These are phyloP conservation scores for Harmothoe impar DNA, from an alignment of 2,888 invertebrate species.

Conservation along the genomic window DNA sequence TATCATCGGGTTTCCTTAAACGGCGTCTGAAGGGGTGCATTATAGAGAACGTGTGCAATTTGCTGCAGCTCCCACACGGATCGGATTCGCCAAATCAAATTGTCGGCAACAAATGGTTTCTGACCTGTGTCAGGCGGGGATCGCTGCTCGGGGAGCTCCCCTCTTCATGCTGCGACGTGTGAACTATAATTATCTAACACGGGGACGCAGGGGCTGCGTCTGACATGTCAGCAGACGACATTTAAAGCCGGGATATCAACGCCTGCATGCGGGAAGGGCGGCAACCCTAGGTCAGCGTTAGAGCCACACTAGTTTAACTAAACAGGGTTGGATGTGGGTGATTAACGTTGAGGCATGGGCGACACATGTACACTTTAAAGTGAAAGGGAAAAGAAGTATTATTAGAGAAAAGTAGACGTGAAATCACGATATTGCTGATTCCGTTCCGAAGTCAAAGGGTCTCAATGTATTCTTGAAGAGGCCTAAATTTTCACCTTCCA, in stretches of 20 bases:
- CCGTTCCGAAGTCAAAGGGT: neutral
- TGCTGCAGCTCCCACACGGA: neutral
- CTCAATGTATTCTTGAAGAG: neutral
- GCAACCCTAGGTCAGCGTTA: neutral
- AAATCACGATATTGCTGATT: too few relatives aligned
- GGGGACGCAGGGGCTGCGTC: neutral
- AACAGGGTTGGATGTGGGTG: neutral
- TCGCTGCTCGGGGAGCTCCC: neutral
- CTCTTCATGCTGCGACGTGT: slow-evolving; percentile 4
- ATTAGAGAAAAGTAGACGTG: too few relatives aligned
- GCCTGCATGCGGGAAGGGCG: slow-evolving; percentile 17
- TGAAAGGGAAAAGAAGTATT: too few relatives aligned
- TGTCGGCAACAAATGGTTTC: slow-evolving; percentile 25
- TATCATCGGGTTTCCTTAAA: slow-evolving; percentile 1
- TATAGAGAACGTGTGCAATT: neutral
- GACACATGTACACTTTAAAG: too few relatives aligned
- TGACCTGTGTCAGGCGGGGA: slow-evolving; percentile 10
- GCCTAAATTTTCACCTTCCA: too few relatives aligned
- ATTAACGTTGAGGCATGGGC: neutral
- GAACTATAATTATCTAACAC: slow-evolving; percentile 14
- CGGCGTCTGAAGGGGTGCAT: neutral
- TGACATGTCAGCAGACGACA: slow-evolving; percentile 42
- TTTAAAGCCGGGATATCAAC: neutral
- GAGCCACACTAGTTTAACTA: neutral
- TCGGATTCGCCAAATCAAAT: slow-evolving; percentile 30